These are phyloP conservation scores for Salticus scenicus DNA, from an alignment of 2,888 invertebrate genomes.

Conservation along the genomic window DNA sequence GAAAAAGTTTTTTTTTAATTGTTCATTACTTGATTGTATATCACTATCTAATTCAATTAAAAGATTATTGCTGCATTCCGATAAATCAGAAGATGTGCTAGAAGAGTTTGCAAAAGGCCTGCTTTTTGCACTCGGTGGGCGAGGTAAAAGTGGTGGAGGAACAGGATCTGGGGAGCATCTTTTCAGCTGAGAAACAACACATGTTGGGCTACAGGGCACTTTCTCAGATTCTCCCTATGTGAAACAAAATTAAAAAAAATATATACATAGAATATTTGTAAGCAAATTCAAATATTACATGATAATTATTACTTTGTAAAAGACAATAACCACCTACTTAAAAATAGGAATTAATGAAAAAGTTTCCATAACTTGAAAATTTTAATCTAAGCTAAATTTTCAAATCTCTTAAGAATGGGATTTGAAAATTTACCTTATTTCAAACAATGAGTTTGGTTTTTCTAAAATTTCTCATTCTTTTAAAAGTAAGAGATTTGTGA, in stretches of 20 bases:
- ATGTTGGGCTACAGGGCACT: slow-evolving; percentile 44
- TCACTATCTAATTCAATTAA: slow-evolving; percentile 50
- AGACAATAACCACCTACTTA: too few species aligned
- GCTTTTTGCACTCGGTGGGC: slow-evolving; percentile 37
- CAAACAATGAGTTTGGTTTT: too few species aligned
- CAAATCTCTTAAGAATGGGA: too few species aligned
- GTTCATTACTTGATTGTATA: background rate
- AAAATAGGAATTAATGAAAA: too few species aligned
- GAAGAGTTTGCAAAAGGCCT: background rate
- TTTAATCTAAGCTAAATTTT: too few species aligned
- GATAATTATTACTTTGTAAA: too few species aligned
- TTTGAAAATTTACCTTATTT: too few species aligned
- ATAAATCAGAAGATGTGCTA: background rate
- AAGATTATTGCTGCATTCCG: background rate
- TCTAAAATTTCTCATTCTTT: too few species aligned
- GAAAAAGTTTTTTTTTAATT: slow-evolving; percentile 15
- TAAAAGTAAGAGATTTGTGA: too few species aligned
- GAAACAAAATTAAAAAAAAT: background rate
- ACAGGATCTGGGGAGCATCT: background rate
- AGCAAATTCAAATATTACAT: too few species aligned
- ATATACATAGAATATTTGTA: too few species aligned
- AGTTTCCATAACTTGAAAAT: too few species aligned
- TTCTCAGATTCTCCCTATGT: slow-evolving; percentile 35
- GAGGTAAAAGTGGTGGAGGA: slow-evolving; percentile 39
- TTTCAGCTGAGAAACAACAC: slow-evolving; percentile 38